Conservation (phyloP, 1,140 invertebrate species). For the Solenopsis invicta region DNA sequence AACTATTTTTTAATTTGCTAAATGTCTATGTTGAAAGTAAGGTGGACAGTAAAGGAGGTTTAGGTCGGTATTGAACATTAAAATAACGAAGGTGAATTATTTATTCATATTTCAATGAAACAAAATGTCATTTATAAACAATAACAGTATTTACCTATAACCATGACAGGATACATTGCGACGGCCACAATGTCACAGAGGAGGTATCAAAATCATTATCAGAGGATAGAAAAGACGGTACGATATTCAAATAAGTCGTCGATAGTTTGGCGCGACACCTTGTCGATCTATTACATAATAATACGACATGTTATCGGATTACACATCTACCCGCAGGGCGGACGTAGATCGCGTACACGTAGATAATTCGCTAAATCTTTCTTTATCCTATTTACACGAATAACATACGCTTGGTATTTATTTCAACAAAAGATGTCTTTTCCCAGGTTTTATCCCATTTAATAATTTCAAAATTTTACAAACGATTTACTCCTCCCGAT, state of each 20-base stretch:
- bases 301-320: constrained; percentile 82
- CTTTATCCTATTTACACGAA: constrained; percentile 86
- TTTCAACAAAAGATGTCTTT: constrained; percentile 78
- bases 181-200: constrained; percentile 76
- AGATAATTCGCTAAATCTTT: constrained; percentile 83
- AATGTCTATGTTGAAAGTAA: constrained; percentile 10
- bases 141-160: constrained; percentile 84
- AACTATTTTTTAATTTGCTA: constrained; percentile 43
- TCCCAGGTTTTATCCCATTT: constrained; percentile 61
- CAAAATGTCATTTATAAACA: constrained; percentile 83
- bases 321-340: constrained; percentile 78
- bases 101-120: constrained; percentile 84
- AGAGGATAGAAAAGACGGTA: constrained; percentile 83
- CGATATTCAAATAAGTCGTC: constrained; percentile 77
- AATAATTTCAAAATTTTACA: constrained; percentile 82
- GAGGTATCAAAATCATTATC: constrained; percentile 84
- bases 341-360: constrained; percentile 78
- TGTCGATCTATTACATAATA: constrained; percentile 82
- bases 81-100: constrained; percentile 82
- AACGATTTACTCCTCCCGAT: constrained; percentile 74
- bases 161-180: constrained; percentile 79
- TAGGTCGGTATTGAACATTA: neutral
- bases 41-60: neutral
- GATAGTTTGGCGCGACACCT: constrained; percentile 76
- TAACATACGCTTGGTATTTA: constrained; percentile 83